Evolutionary conservation across 2,113 vertebrate species (phyloP).

Genomic region (Barbus barbus): DNA sequence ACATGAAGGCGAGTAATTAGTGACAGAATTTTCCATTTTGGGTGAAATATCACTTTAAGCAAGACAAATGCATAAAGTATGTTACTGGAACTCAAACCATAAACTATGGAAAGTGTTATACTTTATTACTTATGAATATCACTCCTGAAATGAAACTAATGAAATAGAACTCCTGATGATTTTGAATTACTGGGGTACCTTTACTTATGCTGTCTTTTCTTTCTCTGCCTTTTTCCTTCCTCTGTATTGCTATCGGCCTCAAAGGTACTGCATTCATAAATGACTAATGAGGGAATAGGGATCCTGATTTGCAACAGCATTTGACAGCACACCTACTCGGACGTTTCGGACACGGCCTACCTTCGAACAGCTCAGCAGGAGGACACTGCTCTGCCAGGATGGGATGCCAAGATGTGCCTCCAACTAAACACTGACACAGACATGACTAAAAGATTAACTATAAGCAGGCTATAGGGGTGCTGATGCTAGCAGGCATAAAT

Average conservation of each 20-base stretch:
- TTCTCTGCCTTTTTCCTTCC: not conserved
- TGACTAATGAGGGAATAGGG: slow-evolving; percentile 67
- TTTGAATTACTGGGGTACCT: not conserved
- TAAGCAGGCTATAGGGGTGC: no score
- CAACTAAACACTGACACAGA: slow-evolving; percentile 28
- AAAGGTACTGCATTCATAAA: slow-evolving; percentile 62
- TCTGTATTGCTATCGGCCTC: slow-evolving; percentile 16
- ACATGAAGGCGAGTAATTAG: not conserved
- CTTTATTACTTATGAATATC: not conserved
- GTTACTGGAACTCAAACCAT: not conserved
- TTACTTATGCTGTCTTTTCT: slow-evolving; percentile 2
- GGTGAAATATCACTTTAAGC: not conserved
- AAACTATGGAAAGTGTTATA: not conserved
- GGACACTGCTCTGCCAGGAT: slow-evolving; percentile 15
- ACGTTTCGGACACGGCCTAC: not conserved
- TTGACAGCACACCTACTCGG: slow-evolving; percentile 55
- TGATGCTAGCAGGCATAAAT: no score
- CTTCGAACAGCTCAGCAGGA: slow-evolving; percentile 36
- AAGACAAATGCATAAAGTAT: not conserved
- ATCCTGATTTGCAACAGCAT: slow-evolving; percentile 54
- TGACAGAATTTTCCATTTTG: not conserved
- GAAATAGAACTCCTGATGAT: not conserved
- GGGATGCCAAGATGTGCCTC: slow-evolving; percentile 11
- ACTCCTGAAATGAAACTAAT: no score
- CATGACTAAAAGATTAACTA: slow-evolving; percentile 28